These are phyloP conservation scores for Phenganax subtilis DNA, from an alignment of 92 coral and sea anemone genomes.

Conservation along the genomic window DNA sequence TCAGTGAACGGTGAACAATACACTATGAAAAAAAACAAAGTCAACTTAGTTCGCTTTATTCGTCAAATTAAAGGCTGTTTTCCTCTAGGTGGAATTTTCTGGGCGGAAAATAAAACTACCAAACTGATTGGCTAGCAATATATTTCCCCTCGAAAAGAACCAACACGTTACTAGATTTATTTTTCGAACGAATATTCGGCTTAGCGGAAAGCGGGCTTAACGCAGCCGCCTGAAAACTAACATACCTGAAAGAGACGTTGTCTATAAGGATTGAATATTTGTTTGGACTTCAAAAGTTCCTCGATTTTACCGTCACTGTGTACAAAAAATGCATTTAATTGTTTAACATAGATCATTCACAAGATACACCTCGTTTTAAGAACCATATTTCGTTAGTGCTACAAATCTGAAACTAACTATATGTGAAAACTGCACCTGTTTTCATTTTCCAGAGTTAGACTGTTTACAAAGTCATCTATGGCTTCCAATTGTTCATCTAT, in stretches of 20 bases:
- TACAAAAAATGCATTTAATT: slow-evolving; percentile 12
- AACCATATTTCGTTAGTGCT: no score
- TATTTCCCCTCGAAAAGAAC: no score
- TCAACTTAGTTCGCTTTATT: not conserved
- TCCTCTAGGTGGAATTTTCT: not conserved
- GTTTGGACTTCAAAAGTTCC: slow-evolving; percentile 78
- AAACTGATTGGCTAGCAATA: no score
- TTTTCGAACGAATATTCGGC: no score
- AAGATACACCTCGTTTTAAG: no score
- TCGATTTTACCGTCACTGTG: slow-evolving; percentile 63
- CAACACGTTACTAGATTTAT: no score
- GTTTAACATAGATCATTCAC: no score
- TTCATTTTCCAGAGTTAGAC: slow-evolving; percentile 69
- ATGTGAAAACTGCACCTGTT: slow-evolving; percentile 45
- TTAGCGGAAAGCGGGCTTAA: not conserved
- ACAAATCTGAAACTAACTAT: not conserved
- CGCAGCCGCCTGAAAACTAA: not conserved
- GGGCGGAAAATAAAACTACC: no score
- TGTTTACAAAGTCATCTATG: slow-evolving; percentile 68
- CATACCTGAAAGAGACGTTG: slow-evolving; percentile 91
- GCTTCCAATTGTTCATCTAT: slow-evolving; percentile 81
- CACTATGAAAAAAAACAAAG: slow-evolving; percentile 53
- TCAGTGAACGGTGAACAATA: slow-evolving; percentile 92
- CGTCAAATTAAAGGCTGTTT: not conserved
- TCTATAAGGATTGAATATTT: slow-evolving; percentile 81